Conservation (phyloP, 2,888 invertebrate genomes). For the Drosophila kuntzei region DNA sequence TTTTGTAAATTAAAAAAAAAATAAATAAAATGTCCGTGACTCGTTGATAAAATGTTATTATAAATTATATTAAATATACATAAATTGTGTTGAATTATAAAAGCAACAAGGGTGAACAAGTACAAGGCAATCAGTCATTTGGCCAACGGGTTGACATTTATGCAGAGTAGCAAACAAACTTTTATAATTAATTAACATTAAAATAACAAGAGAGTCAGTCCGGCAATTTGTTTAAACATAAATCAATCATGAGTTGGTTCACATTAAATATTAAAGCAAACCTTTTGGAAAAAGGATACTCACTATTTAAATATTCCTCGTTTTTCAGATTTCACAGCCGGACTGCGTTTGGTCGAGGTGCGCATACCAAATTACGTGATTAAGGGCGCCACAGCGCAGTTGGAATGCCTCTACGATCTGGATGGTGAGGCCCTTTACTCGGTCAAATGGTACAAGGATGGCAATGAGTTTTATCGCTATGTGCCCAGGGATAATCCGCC, state of each 20-base stretch:
- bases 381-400: slow-evolving; percentile 90
- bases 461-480: slow-evolving; percentile 94
- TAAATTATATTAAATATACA: slow-evolving; percentile 72
- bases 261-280: slow-evolving; percentile 61
- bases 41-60: slow-evolving; percentile 59
- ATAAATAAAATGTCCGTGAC: slow-evolving; percentile 47
- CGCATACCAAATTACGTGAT: slow-evolving; percentile 93
- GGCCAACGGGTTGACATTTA: slow-evolving; percentile 65
- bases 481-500: slow-evolving; percentile 93
- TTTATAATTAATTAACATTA: slow-evolving; percentile 77
- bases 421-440: slow-evolving; percentile 94
- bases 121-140: slow-evolving; percentile 61
- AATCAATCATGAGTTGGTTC: slow-evolving; percentile 67
- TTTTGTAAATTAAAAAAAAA: slow-evolving; percentile 63
- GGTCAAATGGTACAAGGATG: slow-evolving; percentile 97
- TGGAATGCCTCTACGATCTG: slow-evolving; percentile 94
- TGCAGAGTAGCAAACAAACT: slow-evolving; percentile 63
- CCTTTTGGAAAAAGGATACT: not conserved
- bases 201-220: slow-evolving; percentile 43
- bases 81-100: slow-evolving; percentile 55
- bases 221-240: slow-evolving; percentile 63
- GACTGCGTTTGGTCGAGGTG: slow-evolving; percentile 91
- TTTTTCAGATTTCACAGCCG: slow-evolving; percentile 86
- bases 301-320: slow-evolving; percentile 42
- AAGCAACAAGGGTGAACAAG: slow-evolving; percentile 16